Percentiles rank a stretch among this genome's conserved stretches.
These are phyloP conservation scores for Noctua pronuba DNA, from an alignment of 2,888 invertebrate genomes.

Conservation along the genomic window DNA sequence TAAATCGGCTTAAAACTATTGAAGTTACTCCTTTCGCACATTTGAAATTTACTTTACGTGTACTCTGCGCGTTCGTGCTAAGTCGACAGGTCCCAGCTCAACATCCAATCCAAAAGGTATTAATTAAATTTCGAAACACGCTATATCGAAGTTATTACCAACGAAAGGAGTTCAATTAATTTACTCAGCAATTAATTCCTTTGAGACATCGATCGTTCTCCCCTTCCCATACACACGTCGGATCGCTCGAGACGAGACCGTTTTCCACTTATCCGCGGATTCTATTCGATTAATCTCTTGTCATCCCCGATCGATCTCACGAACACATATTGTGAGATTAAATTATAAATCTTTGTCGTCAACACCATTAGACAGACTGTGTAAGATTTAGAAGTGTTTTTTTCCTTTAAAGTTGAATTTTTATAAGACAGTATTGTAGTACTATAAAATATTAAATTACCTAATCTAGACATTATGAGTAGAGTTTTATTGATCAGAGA, in stretches of 20 bases:
- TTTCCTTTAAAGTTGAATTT: not conserved
- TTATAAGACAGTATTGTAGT: not conserved
- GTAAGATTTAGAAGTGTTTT: not conserved
- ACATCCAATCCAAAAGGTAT: slow-evolving; percentile 2
- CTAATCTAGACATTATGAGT: not conserved
- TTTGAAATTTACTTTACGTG: not conserved
- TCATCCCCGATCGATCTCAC: slow-evolving; percentile 36
- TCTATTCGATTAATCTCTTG: slow-evolving; percentile 28
- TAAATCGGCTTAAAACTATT: not conserved
- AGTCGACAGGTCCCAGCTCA: not conserved
- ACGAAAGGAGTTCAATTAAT: slow-evolving; percentile 32
- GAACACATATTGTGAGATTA: slow-evolving; percentile 41
- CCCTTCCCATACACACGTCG: not conserved
- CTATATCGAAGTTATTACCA: slow-evolving; percentile 6
- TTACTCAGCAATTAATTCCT: slow-evolving; percentile 16
- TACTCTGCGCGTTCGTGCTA: not conserved
- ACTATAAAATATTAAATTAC: not conserved
- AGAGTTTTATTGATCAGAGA: too few relatives aligned
- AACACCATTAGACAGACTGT: slow-evolving; percentile 7
- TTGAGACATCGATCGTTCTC: slow-evolving; percentile 11
- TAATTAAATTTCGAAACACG: not conserved
- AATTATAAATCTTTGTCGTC: slow-evolving; percentile 38
- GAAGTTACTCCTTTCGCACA: not conserved
- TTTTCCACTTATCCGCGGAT: slow-evolving; percentile 29
- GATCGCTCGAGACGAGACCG: slow-evolving; percentile 10